phyloP scores from a whole-genome alignment of 1,140 invertebrate genomes.

The Epicauta chinensis region DNA sequence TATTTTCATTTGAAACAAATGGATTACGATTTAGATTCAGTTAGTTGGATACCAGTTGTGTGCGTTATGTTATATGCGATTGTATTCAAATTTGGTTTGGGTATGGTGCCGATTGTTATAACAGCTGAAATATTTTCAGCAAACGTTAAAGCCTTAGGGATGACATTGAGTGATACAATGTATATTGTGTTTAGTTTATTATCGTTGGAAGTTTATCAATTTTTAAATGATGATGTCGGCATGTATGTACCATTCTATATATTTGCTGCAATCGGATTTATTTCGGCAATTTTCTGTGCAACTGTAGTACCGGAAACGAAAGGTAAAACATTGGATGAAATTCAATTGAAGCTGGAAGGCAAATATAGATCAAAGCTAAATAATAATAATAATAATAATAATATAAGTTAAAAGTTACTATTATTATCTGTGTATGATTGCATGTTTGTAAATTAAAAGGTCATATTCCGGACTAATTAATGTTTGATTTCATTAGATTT shows the following conservation, averaged over 20 bases:
- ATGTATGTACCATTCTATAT: constrained; percentile 58
- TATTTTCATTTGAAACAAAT: constrained; percentile 32
- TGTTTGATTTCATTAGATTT: too few relatives aligned
- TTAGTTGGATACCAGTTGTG: constrained; percentile 27
- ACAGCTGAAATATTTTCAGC: constrained; percentile 62
- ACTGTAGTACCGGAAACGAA: constrained; percentile 71
- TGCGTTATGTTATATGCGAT: constrained; percentile 31
- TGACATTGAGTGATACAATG: constrained; percentile 34
- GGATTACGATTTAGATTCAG: constrained; percentile 14
- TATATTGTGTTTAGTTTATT: constrained; percentile 49
- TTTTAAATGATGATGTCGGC: constrained; percentile 45
- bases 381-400: too few relatives aligned
- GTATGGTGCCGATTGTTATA: constrained; percentile 63
- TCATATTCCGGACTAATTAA: too few relatives aligned
- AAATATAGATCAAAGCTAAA: too few relatives aligned
- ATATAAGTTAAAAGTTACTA: too few relatives aligned
- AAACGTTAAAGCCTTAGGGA: constrained; percentile 48
- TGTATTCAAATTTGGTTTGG: constrained; percentile 32
- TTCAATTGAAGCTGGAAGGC: constrained; percentile 47
- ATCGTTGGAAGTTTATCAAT: constrained; percentile 58
- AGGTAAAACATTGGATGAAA: constrained; percentile 69
- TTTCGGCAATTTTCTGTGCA: constrained; percentile 56
- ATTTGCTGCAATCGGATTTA: constrained; percentile 53
- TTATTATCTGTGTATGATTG: too few relatives aligned
- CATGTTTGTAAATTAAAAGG: too few relatives aligned